Percentiles rank a stretch among this genome's conserved stretches.
phyloP scores from a whole-genome alignment of 2,888 invertebrate species.

The Gymnosoma rotundatum region DNA sequence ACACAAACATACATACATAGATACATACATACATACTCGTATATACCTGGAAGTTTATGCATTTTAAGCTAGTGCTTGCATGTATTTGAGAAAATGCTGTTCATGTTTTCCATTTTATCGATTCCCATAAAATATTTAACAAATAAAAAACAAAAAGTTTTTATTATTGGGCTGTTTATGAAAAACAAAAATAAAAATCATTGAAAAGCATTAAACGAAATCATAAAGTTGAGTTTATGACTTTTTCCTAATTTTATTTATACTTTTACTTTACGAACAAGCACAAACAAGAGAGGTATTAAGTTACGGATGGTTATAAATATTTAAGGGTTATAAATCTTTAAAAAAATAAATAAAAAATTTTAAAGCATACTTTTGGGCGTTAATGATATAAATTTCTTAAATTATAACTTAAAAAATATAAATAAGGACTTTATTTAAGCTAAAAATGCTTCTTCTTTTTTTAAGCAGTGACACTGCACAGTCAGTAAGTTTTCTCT shows the following conservation, averaged over 20 bases:
- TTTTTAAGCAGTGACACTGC: too few relatives aligned
- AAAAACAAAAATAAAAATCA: background rate
- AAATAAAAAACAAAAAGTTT: constrained; percentile 29
- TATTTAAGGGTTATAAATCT: background rate
- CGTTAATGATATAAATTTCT: background rate
- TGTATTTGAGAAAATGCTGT: constrained; percentile 1
- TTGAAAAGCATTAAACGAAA: constrained; percentile 51
- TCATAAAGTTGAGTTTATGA: constrained; percentile 56
- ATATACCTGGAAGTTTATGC: background rate
- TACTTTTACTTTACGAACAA: constrained; percentile 20
- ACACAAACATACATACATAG: background rate
- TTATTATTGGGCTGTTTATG: constrained; percentile 18
- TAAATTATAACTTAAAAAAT: background rate
- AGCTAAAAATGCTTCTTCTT: too few relatives aligned
- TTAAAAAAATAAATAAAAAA: background rate
- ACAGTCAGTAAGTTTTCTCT: too few relatives aligned
- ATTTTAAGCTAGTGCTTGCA: background rate
- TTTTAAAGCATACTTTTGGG: constrained; percentile 36
- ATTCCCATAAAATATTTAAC: constrained; percentile 55
- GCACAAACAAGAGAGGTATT: constrained; percentile 18
- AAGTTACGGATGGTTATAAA: background rate
- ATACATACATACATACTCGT: too few relatives aligned
- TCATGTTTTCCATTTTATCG: constrained; percentile 48
- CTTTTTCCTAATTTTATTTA: constrained; percentile 2
- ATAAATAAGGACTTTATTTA: too few relatives aligned